Percentiles rank a stretch among this genome's conserved stretches.
Conservation (phyloP, 30 jellyfish, hydroid and myxozoan species). For the Turritopsis dohrnii region DNA sequence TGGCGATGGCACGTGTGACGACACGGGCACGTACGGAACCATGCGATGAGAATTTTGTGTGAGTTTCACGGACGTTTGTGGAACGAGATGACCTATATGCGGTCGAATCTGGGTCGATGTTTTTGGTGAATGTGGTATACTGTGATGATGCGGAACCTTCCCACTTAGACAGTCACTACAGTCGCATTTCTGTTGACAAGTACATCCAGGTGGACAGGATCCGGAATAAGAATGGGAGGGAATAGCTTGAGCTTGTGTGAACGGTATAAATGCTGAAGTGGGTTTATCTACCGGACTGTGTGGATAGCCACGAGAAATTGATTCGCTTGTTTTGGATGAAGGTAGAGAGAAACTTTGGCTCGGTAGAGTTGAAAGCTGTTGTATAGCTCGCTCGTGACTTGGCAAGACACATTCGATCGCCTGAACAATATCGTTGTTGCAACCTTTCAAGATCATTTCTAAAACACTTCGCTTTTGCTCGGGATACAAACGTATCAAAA, state of each 20-base stretch:
- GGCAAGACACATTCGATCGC: slow-evolving; percentile 97
- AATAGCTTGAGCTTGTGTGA: slow-evolving; percentile 50
- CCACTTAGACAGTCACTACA: slow-evolving; percentile 77
- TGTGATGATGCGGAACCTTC: neutral
- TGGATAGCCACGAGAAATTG: slow-evolving; percentile 20
- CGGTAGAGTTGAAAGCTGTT: slow-evolving; percentile 72
- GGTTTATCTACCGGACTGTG: slow-evolving; percentile 47
- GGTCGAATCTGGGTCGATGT: slow-evolving; percentile 7
- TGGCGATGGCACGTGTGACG: slow-evolving; percentile 91
- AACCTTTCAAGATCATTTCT: slow-evolving; percentile 89
- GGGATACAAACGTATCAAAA: slow-evolving; percentile 75
- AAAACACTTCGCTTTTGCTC: slow-evolving; percentile 95
- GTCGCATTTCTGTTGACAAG: slow-evolving; percentile 84
- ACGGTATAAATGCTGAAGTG: slow-evolving; percentile 89
- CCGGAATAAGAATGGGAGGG: slow-evolving; percentile 52
- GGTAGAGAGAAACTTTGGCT: slow-evolving; percentile 67
- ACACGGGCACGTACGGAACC: slow-evolving; percentile 95
- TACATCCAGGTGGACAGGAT: slow-evolving; percentile 99
- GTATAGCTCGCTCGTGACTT: slow-evolving; percentile 96
- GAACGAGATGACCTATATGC: slow-evolving; percentile 38
- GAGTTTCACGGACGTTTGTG: slow-evolving; percentile 45
- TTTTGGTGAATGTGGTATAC: slow-evolving; percentile 24
- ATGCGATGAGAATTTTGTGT: slow-evolving; percentile 64
- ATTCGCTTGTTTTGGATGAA: slow-evolving; percentile 14
- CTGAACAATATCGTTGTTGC: slow-evolving; percentile 93